Conservation (phyloP, 92 coral and sea anemone species). For the Palythoa caribaeorum region DNA sequence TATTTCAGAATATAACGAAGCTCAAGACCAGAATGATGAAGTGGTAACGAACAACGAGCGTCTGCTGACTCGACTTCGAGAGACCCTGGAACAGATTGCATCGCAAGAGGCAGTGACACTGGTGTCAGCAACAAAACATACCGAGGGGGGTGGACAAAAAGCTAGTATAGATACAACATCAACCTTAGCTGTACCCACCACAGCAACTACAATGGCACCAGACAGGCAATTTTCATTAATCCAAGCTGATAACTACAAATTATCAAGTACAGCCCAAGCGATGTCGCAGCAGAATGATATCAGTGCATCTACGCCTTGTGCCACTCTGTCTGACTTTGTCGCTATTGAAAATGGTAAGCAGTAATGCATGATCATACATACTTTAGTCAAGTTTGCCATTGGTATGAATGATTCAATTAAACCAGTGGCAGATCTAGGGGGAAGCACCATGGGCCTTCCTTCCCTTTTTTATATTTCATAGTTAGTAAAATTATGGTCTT, state of each 20-base stretch:
- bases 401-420: neutral
- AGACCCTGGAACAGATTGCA: constrained; percentile 38
- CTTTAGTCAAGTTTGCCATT: neutral
- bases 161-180: neutral
- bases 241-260: neutral
- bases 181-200: neutral
- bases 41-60: neutral
- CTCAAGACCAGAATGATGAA: neutral
- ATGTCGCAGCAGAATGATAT: neutral
- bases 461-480: no score
- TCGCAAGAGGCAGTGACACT: neutral
- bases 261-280: neutral
- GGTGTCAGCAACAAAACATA: neutral
- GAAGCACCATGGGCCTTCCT: no score
- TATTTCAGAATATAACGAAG: constrained; percentile 26
- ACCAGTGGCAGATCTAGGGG: no score
- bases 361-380: neutral
- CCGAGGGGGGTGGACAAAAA: constrained; percentile 1
- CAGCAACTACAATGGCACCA: neutral
- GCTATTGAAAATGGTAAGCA: neutral
- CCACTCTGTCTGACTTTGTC: neutral
- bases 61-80: constrained; percentile 1
- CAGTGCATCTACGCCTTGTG: neutral
- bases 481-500: no score
- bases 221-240: neutral